Base-by-base conservation (phyloP, 2,888 invertebrate genomes). In the Chloromyia formosa region DNA sequence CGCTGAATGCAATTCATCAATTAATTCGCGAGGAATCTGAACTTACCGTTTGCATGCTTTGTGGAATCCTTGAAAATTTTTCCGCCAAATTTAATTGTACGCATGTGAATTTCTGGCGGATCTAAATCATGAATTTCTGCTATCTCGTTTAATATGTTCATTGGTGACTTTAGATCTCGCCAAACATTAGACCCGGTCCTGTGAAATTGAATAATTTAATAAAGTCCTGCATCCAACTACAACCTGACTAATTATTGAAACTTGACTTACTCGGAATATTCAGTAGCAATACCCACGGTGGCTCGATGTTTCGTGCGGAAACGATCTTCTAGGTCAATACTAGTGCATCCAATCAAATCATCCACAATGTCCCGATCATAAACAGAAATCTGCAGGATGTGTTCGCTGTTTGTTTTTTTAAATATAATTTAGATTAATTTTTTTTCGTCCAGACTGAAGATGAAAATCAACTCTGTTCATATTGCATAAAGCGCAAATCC, bases 261-360 rank as follows among this genome's bases (percentile, higher is more conserved):
- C n/a, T n/a, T n/a, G 35, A 85, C 88, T 87, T 84, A 93, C 93
- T 87, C 84, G 74, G 89, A 88, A 81, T 93, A 97, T 80, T 89
- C 88, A 56, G 86, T 86, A 0, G 93, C 84, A 14, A 97, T 83
- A 0, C 96, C 96, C 80, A 95, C 93, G 1, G 88, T 88, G 0
- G 93, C 95, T 75, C 94, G 87, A 82, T 95, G 94, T 78, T 89
- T 89, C 18, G 92, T 91, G 82, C 93, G 94, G 82, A 92, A 92
- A 76, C 96, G 89, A 84, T 95, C 93, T 86, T 97, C 97, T 62
- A 97, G 85, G 84, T 97, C 96, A 77, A 97, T 91, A 76, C 86
- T 87, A 0, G 96, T 96, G 80, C 90, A 91, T 0, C 96, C 97
- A 79, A 97, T 94, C 9, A 95, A 83, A 81, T 94, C 93, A 81